Conservation (phyloP, 2,888 invertebrate species). For the Eupithecia dodoneata region DNA sequence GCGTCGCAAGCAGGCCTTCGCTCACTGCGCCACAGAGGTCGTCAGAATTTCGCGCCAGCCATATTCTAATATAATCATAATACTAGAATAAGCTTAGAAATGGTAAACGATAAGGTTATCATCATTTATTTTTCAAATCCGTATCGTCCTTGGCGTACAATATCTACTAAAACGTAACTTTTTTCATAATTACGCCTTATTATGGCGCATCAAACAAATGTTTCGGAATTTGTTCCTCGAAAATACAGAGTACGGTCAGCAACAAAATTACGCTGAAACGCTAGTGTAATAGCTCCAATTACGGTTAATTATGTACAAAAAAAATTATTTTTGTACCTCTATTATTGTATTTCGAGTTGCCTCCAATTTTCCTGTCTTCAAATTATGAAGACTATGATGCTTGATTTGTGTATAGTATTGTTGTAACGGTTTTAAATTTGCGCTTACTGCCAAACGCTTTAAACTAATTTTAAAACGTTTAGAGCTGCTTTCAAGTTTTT, state of each 20-base stretch:
- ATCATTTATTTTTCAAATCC: neutral
- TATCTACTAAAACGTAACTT: constrained; percentile 54
- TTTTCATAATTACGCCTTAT: constrained; percentile 82
- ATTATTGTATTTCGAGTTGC: constrained; percentile 60
- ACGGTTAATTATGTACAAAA: constrained; percentile 73
- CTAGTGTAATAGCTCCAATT: constrained; percentile 71
- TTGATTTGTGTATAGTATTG: constrained; percentile 9
- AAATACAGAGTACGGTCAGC: constrained; percentile 74
- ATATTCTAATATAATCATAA: neutral
- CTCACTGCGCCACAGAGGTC: no score
- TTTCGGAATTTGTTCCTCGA: constrained; percentile 81
- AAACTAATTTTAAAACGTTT: neutral
- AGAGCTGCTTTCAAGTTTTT: neutral
- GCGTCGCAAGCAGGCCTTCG: no score
- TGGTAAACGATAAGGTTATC: neutral
- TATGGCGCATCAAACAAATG: constrained; percentile 83
- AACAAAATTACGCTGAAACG: constrained; percentile 65
- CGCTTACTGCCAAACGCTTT: neutral
- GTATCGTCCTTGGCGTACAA: constrained; percentile 26
- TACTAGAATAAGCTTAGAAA: neutral
- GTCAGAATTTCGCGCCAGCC: no score
- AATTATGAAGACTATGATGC: constrained; percentile 20
- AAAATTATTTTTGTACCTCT: constrained; percentile 60
- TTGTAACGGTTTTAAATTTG: constrained; percentile 17
- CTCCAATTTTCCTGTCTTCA: constrained; percentile 50